Evolutionary conservation across 2,888 invertebrate genomes (phyloP).

Genomic region (Drosophila antonietae): DNA sequence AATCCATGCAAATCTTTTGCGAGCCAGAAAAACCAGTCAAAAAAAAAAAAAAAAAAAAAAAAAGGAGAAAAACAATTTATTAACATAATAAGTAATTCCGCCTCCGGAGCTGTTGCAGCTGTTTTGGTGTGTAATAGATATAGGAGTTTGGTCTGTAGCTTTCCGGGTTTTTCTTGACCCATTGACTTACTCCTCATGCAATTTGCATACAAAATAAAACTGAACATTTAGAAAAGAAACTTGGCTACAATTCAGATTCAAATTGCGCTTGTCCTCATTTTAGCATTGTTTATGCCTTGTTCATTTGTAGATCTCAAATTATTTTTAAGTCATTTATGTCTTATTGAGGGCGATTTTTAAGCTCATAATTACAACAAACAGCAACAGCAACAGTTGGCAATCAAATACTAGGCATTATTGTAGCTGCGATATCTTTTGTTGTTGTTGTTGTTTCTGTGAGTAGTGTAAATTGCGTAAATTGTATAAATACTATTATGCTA

Average conservation of each 20-base stretch:
- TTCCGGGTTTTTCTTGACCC: constrained; percentile 63
- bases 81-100: constrained; percentile 73
- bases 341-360: constrained; percentile 23
- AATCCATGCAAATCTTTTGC: constrained; percentile 49
- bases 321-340: constrained; percentile 18
- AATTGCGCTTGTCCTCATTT: constrained; percentile 9
- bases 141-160: constrained; percentile 10
- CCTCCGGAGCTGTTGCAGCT: constrained; percentile 51
- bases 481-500: constrained; percentile 75
- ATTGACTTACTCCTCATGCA: constrained; percentile 68
- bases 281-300: constrained; percentile 5
- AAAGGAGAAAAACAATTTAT: constrained; percentile 60
- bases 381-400: constrained; percentile 60
- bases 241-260: background rate
- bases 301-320: constrained; percentile 29
- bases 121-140: constrained; percentile 22
- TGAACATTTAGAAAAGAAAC: constrained; percentile 20
- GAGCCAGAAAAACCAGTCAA: constrained; percentile 72
- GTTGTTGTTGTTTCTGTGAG: constrained; percentile 39
- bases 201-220: constrained; percentile 32
- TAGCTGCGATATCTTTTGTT: constrained; percentile 19
- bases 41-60: background rate
- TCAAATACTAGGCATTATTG: constrained; percentile 58
- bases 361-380: constrained; percentile 71
- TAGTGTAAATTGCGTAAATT: constrained; percentile 78